Base-by-base conservation (phyloP, 2,113 vertebrate species). In the Paralichthys olivaceus region DNA sequence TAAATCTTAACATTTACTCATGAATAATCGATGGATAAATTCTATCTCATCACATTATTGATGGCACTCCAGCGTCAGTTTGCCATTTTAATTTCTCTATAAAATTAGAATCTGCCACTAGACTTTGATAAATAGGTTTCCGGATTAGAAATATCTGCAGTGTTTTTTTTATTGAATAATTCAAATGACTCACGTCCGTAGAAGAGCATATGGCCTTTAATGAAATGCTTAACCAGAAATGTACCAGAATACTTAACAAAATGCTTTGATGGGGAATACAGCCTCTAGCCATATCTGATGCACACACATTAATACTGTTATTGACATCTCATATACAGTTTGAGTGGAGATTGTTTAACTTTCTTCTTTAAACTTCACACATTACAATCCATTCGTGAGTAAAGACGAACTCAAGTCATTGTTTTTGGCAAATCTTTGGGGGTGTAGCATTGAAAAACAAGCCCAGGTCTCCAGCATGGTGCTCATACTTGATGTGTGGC, bases 171-270 rank as follows among this genome's bases (percentile, higher is more conserved):
- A 91, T 84, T 91, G 77, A 90, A 86, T 84, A 87, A 88, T 89
- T 87, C 77, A 90, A 93, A 92, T 80, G 87, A 82, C 53, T 80
- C 75, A 72, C 63, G 67, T 80, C 61, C 81, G 76, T 60, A 66
- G 69, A 75, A 75, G 72, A 87, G 78, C 78, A 85, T 77, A 83
- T 76, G 68, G 71, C 63, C 78, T 88, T 87, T 78, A 77, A 87
- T 87, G 75, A 84, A 88, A 92, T 72, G 83, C 62, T 87, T 71
- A 49, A 77, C 72, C 88, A 82, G 81, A 92, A 91, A 89, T 72
- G 84, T 90, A 89, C 64, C 77, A 90, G 86, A 93, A 92, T 91
- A 92, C 84, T 87, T 75, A 93, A 86, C 87, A 90, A 89, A 92
- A 92, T 83, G 78, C 89, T 80, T 90, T n/a, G 82, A 77, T 75